Conservation (phyloP, 2,888 invertebrate species). For the Himalopsyche kuldschensis region DNA sequence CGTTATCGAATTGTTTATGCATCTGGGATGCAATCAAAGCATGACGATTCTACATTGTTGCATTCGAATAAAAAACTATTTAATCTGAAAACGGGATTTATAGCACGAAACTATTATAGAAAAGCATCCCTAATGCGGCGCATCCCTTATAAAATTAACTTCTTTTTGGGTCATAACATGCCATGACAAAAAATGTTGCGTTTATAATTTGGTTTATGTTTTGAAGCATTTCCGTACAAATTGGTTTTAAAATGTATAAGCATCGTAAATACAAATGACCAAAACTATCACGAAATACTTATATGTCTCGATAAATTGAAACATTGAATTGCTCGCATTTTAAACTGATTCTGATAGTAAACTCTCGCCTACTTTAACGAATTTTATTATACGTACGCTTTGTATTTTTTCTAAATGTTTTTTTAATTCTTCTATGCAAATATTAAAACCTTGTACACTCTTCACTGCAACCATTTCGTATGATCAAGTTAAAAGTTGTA, state of each 20-base stretch:
- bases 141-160: not conserved
- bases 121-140: not conserved
- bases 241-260: not conserved
- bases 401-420: no score
- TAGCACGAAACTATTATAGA: not conserved
- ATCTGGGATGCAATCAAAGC: not conserved
- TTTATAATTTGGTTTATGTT: not conserved
- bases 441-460: no score
- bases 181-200: not conserved
- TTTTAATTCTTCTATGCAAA: no score
- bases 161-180: not conserved
- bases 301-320: no score
- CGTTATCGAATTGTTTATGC: not conserved
- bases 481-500: no score
- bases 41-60: not conserved
- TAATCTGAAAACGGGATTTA: not conserved
- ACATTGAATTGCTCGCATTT: no score
- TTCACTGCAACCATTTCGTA: no score
- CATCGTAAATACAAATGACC: not conserved
- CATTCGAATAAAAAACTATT: slow-evolving; percentile 4
- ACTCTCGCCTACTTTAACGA: no score
- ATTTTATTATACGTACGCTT: no score
- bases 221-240: not conserved
- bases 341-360: no score
- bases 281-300: no score